Percentiles rank a stretch among this genome's conserved stretches.
phyloP scores from a whole-genome alignment of 1,140 invertebrate species.

The Aphaenogaster floridana region DNA sequence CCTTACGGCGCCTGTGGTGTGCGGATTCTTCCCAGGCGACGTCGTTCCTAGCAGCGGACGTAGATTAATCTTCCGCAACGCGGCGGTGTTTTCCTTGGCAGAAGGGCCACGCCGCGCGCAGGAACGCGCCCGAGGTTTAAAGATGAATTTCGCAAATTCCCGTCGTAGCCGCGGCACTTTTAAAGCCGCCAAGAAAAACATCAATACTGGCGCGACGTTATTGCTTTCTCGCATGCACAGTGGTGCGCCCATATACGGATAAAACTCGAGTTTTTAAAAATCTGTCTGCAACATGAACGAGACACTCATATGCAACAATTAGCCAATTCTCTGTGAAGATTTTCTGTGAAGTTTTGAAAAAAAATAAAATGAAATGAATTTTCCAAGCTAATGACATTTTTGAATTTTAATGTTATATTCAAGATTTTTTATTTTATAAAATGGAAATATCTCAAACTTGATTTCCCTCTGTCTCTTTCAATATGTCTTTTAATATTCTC shows the following conservation, averaged over 20 bases:
- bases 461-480: background rate
- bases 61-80: conserved; percentile 80
- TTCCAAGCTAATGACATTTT: conserved; percentile 7
- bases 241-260: background rate
- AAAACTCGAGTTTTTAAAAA: background rate
- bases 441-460: background rate
- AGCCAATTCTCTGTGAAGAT: background rate
- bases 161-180: conserved; percentile 62
- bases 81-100: conserved; percentile 82
- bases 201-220: conserved; percentile 10
- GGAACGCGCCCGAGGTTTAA: conserved; percentile 74
- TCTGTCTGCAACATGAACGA: background rate
- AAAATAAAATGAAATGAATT: background rate
- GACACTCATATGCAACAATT: background rate
- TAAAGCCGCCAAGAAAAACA: conserved; percentile 69
- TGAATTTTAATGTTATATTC: background rate
- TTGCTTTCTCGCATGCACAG: background rate
- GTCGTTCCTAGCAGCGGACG: conserved; percentile 48
- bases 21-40: conserved; percentile 37
- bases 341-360: background rate
- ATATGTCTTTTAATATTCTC: background rate
- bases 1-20: conserved; percentile 15
- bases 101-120: conserved; percentile 62
- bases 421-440: background rate
- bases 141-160: conserved; percentile 79